These are phyloP conservation scores for Atherinomorus stipes DNA, from an alignment of 2,113 vertebrate genomes.

Conservation along the genomic window DNA sequence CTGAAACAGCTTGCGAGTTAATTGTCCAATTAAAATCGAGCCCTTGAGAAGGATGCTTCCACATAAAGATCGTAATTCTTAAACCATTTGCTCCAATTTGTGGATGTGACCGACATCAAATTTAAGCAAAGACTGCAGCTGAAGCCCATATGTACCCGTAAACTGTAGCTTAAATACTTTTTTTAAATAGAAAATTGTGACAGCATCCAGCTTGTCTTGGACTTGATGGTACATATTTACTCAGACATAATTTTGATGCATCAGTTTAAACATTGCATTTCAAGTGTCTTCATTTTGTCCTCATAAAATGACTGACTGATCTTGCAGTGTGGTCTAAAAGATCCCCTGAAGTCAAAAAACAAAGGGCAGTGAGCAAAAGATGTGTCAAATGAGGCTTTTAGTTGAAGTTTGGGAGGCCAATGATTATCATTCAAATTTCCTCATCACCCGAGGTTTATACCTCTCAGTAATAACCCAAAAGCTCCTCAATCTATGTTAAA, in stretches of 20 bases:
- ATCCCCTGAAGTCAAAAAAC: constrained; percentile 39
- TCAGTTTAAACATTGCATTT: constrained; percentile 18
- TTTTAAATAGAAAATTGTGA: neutral
- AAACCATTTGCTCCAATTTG: neutral
- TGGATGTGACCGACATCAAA: neutral
- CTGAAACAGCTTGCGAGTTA: constrained; percentile 10
- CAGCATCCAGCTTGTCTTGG: neutral
- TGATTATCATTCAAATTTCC: constrained; percentile 30
- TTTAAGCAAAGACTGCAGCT: neutral
- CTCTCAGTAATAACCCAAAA: constrained; percentile 37
- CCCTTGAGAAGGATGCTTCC: neutral
- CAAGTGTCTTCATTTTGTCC: constrained; percentile 1
- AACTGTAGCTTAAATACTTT: neutral
- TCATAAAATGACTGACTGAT: constrained; percentile 27
- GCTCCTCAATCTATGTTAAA: constrained; percentile 31
- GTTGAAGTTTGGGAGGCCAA: constrained; percentile 41
- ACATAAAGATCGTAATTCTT: neutral
- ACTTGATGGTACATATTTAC: constrained; percentile 5
- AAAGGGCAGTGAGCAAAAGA: constrained; percentile 39
- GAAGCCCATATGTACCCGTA: neutral
- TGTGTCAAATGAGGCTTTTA: constrained; percentile 48
- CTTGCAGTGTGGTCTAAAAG: neutral
- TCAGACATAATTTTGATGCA: neutral
- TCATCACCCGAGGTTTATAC: constrained; percentile 19
- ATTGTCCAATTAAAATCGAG: constrained; percentile 2